Evolutionary conservation across 2,113 vertebrate genomes (phyloP), one percentile per base, ranked within the genome.

Genomic region (Corydoras sp.): DNA sequence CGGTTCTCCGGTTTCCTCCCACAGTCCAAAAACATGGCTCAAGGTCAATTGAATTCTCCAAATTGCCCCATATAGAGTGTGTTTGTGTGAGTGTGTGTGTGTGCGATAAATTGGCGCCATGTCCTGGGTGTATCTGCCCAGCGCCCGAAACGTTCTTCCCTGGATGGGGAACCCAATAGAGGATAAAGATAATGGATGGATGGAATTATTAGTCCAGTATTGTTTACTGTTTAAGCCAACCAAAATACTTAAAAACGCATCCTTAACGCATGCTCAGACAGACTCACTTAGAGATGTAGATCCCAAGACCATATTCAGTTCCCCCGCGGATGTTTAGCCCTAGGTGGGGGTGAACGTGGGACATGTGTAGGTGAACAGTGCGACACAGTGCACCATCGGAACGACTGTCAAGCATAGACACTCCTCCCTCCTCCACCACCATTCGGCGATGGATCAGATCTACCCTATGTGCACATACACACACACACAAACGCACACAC

Each of bases 281-380:
- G 14, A 50, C 43, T 93, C n/a, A 98, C 97, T 94, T 98, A 65
- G 97, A 99, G 67, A 99, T 91, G 0, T 96, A 99, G 78, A 99
- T 98, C 74, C 97, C 97, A 24, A 99, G 91, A 81, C 93, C 95
- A 0, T 97, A 98, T 83, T 99, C 97, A 84, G 88, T 93, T 66
- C 97, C 97, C 0, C 97, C 97, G 0, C 97, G 90, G 87, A 99
- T 98, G 87, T 99, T 99, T 88, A 99, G 97, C 71, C 97, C 97
- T 80, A 98, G 88, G 80, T 92, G 97, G 86, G 91, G 92, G 85
- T 98, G 94, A 0, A 94, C 92, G 0, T 94, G 94, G 5, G 94
- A 96, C 30, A 94, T 96, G 82, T 95, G 94, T 32, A 99, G 93
- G 77, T 97, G 95, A 6, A 99, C 83, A 0, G 94, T 97, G 66